Percentiles rank a stretch among this genome's conserved stretches.
phyloP scores from a whole-genome alignment of 2,888 invertebrate species.

The Aethes cnicana region DNA sequence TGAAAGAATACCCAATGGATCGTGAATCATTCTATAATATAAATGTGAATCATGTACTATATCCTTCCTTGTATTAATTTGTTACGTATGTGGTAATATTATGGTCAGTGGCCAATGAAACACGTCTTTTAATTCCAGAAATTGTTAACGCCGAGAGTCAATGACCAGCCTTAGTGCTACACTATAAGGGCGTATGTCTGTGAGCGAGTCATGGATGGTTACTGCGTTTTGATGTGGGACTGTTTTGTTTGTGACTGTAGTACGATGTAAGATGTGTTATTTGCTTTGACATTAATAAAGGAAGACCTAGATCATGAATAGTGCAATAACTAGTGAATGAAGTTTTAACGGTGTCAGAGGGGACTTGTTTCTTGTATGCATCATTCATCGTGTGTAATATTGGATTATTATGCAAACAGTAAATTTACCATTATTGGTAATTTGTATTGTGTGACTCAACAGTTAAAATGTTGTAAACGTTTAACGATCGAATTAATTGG shows the following conservation, averaged over 20 bases:
- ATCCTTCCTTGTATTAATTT: constrained; percentile 49
- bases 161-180: too few relatives aligned
- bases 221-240: too few relatives aligned
- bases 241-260: constrained; percentile 43
- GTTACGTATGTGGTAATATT: constrained; percentile 35
- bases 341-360: too few relatives aligned
- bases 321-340: constrained; percentile 35
- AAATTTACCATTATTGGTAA: too few relatives aligned
- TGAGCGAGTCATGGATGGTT: too few relatives aligned
- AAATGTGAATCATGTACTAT: constrained; percentile 69
- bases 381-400: too few relatives aligned
- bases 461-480: too few relatives aligned
- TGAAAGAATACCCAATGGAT: constrained; percentile 68
- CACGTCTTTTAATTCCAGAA: constrained; percentile 59
- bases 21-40: constrained; percentile 72
- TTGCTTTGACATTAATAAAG: constrained; percentile 13
- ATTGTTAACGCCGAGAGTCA: constrained; percentile 47
- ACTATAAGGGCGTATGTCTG: too few relatives aligned
- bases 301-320: constrained; percentile 39
- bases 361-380: too few relatives aligned
- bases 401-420: too few relatives aligned
- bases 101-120: constrained; percentile 48
- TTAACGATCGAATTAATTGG: too few relatives aligned
- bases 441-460: too few relatives aligned
- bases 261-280: constrained; percentile 2